Conservation (phyloP, 2,888 invertebrate genomes). For the Rhingia rostrata region DNA sequence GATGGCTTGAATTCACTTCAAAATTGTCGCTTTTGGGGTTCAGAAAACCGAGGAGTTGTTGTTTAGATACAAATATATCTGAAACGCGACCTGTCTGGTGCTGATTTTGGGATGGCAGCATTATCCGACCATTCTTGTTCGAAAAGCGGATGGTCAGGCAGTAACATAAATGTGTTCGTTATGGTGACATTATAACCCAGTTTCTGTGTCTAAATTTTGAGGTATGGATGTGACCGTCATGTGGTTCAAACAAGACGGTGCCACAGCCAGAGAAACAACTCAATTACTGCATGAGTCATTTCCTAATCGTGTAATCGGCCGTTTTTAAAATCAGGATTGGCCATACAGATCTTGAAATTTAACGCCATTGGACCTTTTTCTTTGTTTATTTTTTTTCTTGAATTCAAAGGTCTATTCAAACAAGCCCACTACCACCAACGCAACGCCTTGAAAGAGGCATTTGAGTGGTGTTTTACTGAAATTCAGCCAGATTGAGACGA, state of each 20-base stretch:
- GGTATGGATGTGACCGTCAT: too few species aligned
- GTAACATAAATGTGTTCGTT: too few species aligned
- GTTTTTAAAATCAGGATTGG: background rate
- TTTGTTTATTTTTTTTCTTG: too few species aligned
- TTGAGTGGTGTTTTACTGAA: background rate
- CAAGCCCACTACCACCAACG: background rate
- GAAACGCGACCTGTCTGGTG: background rate
- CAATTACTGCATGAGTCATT: too few species aligned
- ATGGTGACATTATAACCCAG: too few species aligned
- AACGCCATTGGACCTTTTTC: too few species aligned
- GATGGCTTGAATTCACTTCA: background rate
- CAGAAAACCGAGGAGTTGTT: too few species aligned
- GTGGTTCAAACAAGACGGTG: too few species aligned
- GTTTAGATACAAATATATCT: background rate
- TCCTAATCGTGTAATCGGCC: background rate
- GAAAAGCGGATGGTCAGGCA: background rate
- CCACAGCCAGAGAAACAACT: too few species aligned
- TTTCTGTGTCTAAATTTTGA: too few species aligned
- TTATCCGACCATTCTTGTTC: fast-evolving
- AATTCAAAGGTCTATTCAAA: background rate
- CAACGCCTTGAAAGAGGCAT: background rate
- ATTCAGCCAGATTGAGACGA: background rate
- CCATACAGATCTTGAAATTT: too few species aligned
- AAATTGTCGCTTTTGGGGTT: background rate
- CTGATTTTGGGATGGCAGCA: background rate